phyloP scores from a whole-genome alignment of 2,888 invertebrate species.

The Physocephala rufipes region DNA sequence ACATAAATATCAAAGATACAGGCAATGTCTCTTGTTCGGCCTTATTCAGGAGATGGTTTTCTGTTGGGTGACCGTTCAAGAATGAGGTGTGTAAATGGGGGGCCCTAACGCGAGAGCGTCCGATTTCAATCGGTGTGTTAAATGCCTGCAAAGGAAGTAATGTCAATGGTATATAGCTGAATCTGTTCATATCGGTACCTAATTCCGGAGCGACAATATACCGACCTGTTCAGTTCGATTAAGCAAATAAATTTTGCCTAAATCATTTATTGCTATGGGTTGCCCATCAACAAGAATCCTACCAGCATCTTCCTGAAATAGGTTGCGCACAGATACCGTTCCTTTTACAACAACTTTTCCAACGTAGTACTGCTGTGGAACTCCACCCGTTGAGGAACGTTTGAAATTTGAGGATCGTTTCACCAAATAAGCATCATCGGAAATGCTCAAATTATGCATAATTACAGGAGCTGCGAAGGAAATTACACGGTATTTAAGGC shows the following conservation, averaged over 20 bases:
- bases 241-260: slow-evolving; percentile 51
- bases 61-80: slow-evolving; percentile 50
- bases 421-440: slow-evolving; percentile 49
- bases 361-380: slow-evolving; percentile 59
- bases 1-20: slow-evolving; percentile 53
- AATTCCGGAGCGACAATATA: neutral
- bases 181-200: neutral
- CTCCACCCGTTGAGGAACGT: slow-evolving; percentile 36
- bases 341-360: slow-evolving; percentile 56
- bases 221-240: slow-evolving; percentile 51
- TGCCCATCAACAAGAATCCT: slow-evolving; percentile 42
- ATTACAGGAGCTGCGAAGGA: slow-evolving; percentile 54
- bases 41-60: slow-evolving; percentile 50
- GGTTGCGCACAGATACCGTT: slow-evolving; percentile 52
- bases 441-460: slow-evolving; percentile 53
- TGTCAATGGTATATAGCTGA: neutral
- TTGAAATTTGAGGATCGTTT: slow-evolving; percentile 44
- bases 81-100: slow-evolving; percentile 46
- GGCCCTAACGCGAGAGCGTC: slow-evolving; percentile 50
- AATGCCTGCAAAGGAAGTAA: slow-evolving; percentile 46
- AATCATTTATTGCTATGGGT: slow-evolving; percentile 42
- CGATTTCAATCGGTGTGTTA: slow-evolving; percentile 46
- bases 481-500: neutral
- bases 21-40: slow-evolving; percentile 18
- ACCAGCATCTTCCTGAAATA: slow-evolving; percentile 46